These are phyloP conservation scores for Bujurquina vittata DNA, from an alignment of 2,113 vertebrate species.

Conservation along the genomic window DNA sequence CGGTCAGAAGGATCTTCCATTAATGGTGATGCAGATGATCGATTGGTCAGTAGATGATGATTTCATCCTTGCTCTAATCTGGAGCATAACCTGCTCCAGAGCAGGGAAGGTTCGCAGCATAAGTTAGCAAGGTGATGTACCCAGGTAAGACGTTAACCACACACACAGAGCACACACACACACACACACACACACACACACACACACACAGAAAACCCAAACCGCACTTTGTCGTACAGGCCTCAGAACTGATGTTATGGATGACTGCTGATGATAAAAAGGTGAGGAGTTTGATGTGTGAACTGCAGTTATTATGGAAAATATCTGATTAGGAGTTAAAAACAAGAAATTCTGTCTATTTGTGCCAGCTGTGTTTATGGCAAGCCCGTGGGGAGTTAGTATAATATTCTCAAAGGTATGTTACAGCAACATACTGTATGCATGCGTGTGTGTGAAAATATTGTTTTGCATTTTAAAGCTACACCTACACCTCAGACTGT, in stretches of 20 bases:
- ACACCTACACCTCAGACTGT: conserved; percentile 5
- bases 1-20: background rate
- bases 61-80: background rate
- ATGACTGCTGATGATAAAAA: background rate
- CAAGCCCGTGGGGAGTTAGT: conserved; percentile 12
- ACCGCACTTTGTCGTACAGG: too few relatives aligned
- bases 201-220: background rate
- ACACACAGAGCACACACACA: too few relatives aligned
- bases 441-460: background rate
- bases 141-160: background rate
- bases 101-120: background rate
- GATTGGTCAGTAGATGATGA: background rate
- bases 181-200: too few relatives aligned
- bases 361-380: background rate
- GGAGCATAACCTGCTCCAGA: background rate
- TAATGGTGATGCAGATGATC: background rate
- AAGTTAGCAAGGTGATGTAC: background rate
- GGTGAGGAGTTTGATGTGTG: background rate
- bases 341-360: background rate
- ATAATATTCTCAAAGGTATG: conserved; percentile 10
- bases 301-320: background rate
- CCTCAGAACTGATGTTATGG: background rate
- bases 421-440: conserved; percentile 4
- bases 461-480: conserved; percentile 41
- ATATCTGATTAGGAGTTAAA: background rate